A percentile compares a stretch with the other conserved stretches of the same genome.
These are phyloP conservation scores for Microtus oregoni DNA, from an alignment of 2,113 vertebrate genomes.

Conservation along the genomic window DNA sequence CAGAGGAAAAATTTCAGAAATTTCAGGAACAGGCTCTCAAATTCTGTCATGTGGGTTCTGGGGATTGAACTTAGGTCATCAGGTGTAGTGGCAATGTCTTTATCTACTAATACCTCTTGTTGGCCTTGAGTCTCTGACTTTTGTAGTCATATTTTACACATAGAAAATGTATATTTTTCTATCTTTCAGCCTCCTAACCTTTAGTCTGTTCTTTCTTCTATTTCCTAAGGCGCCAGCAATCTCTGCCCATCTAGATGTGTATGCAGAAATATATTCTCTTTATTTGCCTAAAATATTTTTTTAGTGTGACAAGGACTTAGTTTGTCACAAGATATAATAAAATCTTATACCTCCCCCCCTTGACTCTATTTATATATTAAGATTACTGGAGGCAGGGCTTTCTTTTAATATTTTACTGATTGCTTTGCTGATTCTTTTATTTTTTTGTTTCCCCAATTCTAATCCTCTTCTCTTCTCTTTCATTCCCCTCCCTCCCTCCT, in stretches of 20 bases:
- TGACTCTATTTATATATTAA: background rate
- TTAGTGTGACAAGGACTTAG: background rate
- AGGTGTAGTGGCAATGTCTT: background rate
- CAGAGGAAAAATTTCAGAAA: background rate
- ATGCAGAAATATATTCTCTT: conserved; percentile 10
- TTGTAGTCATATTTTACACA: conserved; percentile 19
- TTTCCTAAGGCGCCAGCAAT: background rate
- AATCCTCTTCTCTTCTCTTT: background rate
- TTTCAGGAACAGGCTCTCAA: background rate
- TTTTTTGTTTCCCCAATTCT: background rate
- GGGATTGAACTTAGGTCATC: background rate
- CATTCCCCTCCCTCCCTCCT: background rate
- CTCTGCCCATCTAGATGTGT: background rate
- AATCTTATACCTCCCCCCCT: background rate
- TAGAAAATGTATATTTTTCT: conserved; percentile 1
- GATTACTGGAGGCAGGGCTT: background rate
- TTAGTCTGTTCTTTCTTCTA: background rate
- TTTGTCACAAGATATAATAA: background rate
- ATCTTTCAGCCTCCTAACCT: background rate
- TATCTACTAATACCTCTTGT: background rate
- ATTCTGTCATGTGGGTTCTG: background rate
- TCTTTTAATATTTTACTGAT: background rate
- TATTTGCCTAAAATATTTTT: conserved; percentile 6
- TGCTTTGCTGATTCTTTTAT: conserved; percentile 26
- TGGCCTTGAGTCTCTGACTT: background rate